Evolutionary conservation across 2,797 vertebrate genomes (phyloP).

Genomic region (Borostomias antarcticus): DNA sequence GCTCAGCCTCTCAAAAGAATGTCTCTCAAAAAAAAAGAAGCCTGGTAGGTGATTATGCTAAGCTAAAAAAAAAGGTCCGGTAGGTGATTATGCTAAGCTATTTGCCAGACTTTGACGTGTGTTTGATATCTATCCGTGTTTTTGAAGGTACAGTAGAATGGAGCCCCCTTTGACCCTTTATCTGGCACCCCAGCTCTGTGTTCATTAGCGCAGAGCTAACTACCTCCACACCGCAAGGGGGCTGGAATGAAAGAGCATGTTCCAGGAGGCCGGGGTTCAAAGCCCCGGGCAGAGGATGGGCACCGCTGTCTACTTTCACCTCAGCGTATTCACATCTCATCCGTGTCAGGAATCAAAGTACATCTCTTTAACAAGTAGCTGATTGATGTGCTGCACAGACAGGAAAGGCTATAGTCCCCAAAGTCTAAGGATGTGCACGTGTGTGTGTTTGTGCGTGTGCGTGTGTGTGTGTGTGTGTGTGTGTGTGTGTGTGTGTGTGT

Average conservation of each 20-base stretch:
- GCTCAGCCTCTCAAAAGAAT: constrained; percentile 48
- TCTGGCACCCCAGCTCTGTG: constrained; percentile 57
- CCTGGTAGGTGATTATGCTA: constrained; percentile 50
- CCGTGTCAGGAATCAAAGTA: constrained; percentile 76
- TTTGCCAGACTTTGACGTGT: constrained; percentile 57
- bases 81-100: constrained; percentile 59
- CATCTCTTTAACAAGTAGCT: constrained; percentile 68
- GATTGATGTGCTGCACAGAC: constrained; percentile 67
- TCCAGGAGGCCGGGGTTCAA: constrained; percentile 80
- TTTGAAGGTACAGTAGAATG: constrained; percentile 59
- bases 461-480: too few relatives aligned
- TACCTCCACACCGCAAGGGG: constrained; percentile 73
- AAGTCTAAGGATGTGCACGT: constrained; percentile 48
- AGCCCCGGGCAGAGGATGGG: constrained; percentile 75
- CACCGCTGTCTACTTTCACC: constrained; percentile 74
- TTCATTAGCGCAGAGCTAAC: constrained; percentile 76
- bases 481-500: too few relatives aligned
- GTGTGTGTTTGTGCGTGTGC: too few relatives aligned
- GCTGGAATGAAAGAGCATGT: constrained; percentile 81
- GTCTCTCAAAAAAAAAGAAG: not conserved
- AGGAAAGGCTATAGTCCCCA: constrained; percentile 56
- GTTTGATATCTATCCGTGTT: constrained; percentile 3
- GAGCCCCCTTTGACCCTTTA: constrained; percentile 60
- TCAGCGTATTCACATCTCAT: constrained; percentile 80
- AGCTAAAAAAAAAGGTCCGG: constrained; percentile 33